Evolutionary conservation across 1,140 invertebrate genomes (phyloP), one percentile per base, ranked within the genome.

Genomic region (Diachasma alloeum): DNA sequence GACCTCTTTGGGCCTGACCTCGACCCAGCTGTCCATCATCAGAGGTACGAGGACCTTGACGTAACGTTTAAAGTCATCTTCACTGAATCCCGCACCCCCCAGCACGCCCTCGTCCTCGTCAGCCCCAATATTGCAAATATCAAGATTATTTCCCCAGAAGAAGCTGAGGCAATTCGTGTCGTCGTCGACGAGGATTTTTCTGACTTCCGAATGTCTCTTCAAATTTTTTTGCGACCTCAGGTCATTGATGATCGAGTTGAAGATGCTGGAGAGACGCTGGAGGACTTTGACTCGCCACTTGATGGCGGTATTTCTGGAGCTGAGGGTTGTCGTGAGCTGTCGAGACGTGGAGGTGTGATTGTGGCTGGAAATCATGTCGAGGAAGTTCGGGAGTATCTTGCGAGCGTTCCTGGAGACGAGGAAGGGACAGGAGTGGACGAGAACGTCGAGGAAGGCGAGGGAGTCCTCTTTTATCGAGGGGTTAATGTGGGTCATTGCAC

Each of bases 401-500:
- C 92, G 90, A 68, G 93, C 92, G 82, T 93, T 92, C 66, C 91
- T 86, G 0, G 92, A 91, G 11, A 96, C 86, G 39, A 95, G 87
- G 48, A 85, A 81, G 4, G 92, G 93, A 72, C 92, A 91, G 71
- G 92, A 90, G 42, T 92, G 86, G 15, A 95, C 84, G 22, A 96
- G 87, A 70, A 92, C 90, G 82, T 95, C 96, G n/a, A 97, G 87
- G 69, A 96, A 91, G 9, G 93, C 82, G 1, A 97, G 86, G 0
- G 96, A 96, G 86, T 97, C 96, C 85, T 95, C 93, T 84, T 96
- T 94, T 68, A 97, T 93, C 63, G 91, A 90, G 13, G 91, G 91
- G 84, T 95, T 91, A 73, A 97, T 95, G 80, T 97, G 95, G 10
- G 95, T 96, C 95, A 97, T 96, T 0, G 95, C 94, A 90, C 96